phyloP scores from a whole-genome alignment of 2,888 invertebrate species.

The Iphiclides podalirius region DNA sequence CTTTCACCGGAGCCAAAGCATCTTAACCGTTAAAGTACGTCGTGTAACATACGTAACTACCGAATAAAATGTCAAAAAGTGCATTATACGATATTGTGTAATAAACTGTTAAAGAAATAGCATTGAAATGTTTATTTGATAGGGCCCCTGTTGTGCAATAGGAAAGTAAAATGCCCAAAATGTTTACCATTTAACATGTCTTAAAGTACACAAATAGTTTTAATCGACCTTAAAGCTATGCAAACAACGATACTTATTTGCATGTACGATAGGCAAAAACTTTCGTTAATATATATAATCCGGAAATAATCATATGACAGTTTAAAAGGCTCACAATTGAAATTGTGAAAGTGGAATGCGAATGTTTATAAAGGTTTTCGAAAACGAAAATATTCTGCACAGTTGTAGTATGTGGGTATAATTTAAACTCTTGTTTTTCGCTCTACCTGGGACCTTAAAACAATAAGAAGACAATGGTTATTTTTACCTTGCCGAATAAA shows the following conservation, averaged over 20 bases:
- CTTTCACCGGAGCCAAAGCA: slow-evolving; percentile 30
- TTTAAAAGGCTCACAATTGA: too few species aligned
- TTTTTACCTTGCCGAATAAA: slow-evolving; percentile 10
- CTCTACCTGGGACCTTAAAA: slow-evolving; percentile 16
- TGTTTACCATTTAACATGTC: background rate
- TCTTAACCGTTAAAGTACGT: slow-evolving; percentile 5
- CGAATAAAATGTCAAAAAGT: slow-evolving; percentile 3
- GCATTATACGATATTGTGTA: slow-evolving; percentile 10
- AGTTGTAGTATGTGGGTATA: background rate
- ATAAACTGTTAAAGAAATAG: background rate
- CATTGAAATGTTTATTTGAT: slow-evolving; percentile 3
- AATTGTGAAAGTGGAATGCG: slow-evolving; percentile 19
- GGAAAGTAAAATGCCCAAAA: background rate
- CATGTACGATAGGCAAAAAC: too few species aligned
- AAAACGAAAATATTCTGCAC: slow-evolving; percentile 7
- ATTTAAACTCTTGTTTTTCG: slow-evolving; percentile 8
- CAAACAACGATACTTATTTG: too few species aligned
- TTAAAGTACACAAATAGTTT: background rate
- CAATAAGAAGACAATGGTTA: slow-evolving; percentile 15
- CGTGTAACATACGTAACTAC: slow-evolving; percentile 13
- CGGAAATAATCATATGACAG: too few species aligned
- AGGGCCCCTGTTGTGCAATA: slow-evolving; percentile 3
- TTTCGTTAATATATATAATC: too few species aligned
- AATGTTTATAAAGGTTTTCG: slow-evolving; percentile 7
- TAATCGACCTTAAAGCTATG: background rate